phyloP scores from a whole-genome alignment of 2,888 invertebrate genomes.

The Microchrysa polita region DNA sequence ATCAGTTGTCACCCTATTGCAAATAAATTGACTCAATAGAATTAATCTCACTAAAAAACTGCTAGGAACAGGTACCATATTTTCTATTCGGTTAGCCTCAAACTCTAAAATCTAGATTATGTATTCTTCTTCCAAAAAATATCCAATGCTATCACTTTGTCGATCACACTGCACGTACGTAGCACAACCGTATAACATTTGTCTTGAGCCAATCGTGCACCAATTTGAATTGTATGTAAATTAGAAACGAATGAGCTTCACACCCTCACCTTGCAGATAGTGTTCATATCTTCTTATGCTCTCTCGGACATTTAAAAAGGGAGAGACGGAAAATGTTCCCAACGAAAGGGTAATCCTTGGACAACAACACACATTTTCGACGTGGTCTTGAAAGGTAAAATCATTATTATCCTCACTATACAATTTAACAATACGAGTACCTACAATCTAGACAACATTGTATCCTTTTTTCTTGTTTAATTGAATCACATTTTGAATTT shows the following conservation, averaged over 20 bases:
- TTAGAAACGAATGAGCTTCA: slow-evolving; percentile 27
- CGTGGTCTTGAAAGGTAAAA: slow-evolving; percentile 45
- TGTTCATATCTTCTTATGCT: slow-evolving; percentile 7
- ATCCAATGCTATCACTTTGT: background rate
- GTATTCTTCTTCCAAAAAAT: too few relatives aligned
- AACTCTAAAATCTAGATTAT: too few relatives aligned
- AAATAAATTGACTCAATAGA: too few relatives aligned
- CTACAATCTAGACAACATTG: slow-evolving; percentile 45
- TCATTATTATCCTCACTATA: slow-evolving; percentile 49
- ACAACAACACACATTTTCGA: slow-evolving; percentile 33
- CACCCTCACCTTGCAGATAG: background rate
- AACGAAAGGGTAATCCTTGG: slow-evolving; percentile 4
- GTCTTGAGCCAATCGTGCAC: slow-evolving; percentile 12
- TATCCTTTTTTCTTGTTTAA: slow-evolving; percentile 50
- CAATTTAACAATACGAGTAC: too few relatives aligned
- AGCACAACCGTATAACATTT: background rate
- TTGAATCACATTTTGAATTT: slow-evolving; percentile 50
- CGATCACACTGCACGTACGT: background rate
- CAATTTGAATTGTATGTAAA: slow-evolving; percentile 50
- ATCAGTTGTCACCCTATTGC: too few relatives aligned
- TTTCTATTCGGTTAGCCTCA: too few relatives aligned
- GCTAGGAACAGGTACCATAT: too few relatives aligned
- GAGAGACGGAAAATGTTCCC: background rate
- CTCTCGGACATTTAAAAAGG: slow-evolving; percentile 11
- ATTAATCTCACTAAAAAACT: too few relatives aligned